Base-by-base conservation (phyloP, 2,797 vertebrate genomes). In the Ctenopoma kingsleyae region DNA sequence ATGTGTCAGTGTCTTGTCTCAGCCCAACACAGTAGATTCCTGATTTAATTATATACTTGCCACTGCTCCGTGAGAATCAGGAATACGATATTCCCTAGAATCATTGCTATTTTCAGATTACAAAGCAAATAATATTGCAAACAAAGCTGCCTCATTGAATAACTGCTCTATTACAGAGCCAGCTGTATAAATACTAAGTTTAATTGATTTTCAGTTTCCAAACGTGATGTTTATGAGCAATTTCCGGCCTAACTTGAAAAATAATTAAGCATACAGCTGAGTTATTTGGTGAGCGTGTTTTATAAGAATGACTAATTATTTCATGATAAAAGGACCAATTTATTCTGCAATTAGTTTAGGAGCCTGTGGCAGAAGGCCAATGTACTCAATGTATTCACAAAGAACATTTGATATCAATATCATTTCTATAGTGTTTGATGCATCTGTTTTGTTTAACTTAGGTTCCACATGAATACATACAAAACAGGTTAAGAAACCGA, bases 21-120 rank as follows among this genome's bases (percentile, higher is more conserved):
- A 30, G 17, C 15, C 32, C 23, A 66, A 63, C 27, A 32, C 43
- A 64, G 23, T 16, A 35, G 30, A 52, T n/a, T 19, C 20, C 4
- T 74, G 71, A 83, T 80, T 86, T 83, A 81, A 89, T 89, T 79
- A 82, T 46, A 76, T 65, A 61, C 64, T 74, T 83, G 87, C 83
- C 67, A 62, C 59, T 6, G 17, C 22, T 81, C 80, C 78, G 71
- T 66, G 50, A 69, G 68, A 78, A 67, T 59, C 55, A 76, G 65
- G 44, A 72, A 65, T 71, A 48, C 5, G 35, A 48, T 71, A 69
- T 85, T 85, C 61, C 72, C 41, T 62, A 47, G 66, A 32, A 76
- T 73, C 59, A 36, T 43, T 58, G 66, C 61, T 50, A 76, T 77
- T 79, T 82, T 79, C 51, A 64, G 65, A 77, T 53, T 48, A 82